Evolutionary conservation across 2,797 vertebrate species (phyloP).

Genomic region (Tarsius wallacei): DNA sequence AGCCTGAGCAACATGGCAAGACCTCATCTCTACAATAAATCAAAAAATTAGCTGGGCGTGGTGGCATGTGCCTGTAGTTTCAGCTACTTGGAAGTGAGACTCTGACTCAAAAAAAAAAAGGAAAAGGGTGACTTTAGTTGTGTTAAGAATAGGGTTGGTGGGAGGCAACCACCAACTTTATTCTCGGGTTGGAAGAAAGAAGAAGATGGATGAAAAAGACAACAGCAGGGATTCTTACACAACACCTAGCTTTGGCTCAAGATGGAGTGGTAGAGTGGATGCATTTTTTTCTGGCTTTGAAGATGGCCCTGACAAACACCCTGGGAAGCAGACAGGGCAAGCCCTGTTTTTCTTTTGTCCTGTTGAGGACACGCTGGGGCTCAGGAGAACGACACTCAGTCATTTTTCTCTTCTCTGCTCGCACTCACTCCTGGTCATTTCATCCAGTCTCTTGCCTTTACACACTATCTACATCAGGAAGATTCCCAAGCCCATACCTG

Average conservation of each 20-base stretch:
- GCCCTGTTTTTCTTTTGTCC: background rate
- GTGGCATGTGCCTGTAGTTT: no score
- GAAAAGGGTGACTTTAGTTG: no score
- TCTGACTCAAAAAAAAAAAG: no score
- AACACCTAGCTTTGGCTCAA: background rate
- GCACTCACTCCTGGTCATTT: background rate
- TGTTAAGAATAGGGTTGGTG: background rate
- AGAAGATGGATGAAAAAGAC: background rate
- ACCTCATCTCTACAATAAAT: no score
- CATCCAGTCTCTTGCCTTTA: background rate
- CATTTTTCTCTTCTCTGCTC: background rate
- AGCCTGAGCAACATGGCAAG: no score
- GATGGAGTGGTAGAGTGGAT: background rate
- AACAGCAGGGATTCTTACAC: background rate
- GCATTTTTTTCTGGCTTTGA: background rate
- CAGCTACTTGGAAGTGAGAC: no score
- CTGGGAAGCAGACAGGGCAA: background rate
- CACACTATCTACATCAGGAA: background rate
- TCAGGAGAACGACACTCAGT: background rate
- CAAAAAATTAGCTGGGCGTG: no score
- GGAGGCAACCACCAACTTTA: background rate
- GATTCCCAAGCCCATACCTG: background rate
- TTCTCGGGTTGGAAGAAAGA: background rate
- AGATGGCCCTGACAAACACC: background rate
- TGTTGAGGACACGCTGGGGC: background rate